Evolutionary conservation across 2,888 invertebrate genomes (phyloP), one percentile per base, ranked within the genome.

Genomic region (Pseudococcus jackbeardsleyi): DNA sequence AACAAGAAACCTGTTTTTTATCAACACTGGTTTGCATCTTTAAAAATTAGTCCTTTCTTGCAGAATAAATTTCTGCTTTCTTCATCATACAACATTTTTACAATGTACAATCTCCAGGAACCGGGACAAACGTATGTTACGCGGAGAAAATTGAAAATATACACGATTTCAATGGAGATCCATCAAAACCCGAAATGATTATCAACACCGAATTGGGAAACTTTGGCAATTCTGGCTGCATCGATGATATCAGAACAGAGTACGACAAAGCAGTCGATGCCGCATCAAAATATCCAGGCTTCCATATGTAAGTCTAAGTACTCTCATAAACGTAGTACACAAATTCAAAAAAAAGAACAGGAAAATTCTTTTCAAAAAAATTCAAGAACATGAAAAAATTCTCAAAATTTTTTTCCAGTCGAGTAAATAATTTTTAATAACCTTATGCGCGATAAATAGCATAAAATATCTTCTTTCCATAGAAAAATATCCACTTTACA

Each of bases 141-240:
- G 92, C 94, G 91, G 94, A 94, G 90, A 91, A 91, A 48, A 89
- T 93, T 88, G 92, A 93, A 64, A 93, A 93, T 89, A 93, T 93
- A n/a, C 92, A 91, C 89, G 89, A 91, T 64, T 93, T 92, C 92
- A 92, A 92, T 89, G 93, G 91, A 46, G 89, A 88, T 39, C 87
- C 86, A 12, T 72, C 72, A 8, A 90, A 90, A 68, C 89, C 89
- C 1, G 90, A 93, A 91, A 93, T 94, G 89, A 92, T 94, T 89
- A 93, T 94, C 90, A 94, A 94, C 91, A 93, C 93, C 42, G 94
- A 94, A 90, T 94, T 94, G 94, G 94, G 94, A 88, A 94, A 94
- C 88, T 94, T 94, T 90, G 94, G 94, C 19, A 93, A 93, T 90
- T 92, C 93, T 90, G 94, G 93, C 7, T 91, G 91, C 72, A 91